These are phyloP conservation scores for Malurus melanocephalus DNA, from an alignment of 2,113 vertebrate genomes.

Conservation along the genomic window DNA sequence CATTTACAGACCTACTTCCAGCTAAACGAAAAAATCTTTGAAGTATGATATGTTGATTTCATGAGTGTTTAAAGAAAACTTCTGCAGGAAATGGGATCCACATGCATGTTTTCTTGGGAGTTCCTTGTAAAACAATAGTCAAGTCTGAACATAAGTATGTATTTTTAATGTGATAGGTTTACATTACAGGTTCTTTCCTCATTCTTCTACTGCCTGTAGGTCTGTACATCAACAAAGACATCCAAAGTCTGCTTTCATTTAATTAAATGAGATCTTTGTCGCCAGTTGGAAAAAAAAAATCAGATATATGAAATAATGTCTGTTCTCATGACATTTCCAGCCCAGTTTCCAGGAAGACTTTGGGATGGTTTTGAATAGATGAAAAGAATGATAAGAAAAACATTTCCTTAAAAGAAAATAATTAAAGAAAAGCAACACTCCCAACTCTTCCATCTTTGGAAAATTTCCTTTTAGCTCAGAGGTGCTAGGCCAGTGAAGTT, in stretches of 20 bases:
- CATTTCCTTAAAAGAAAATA: neutral
- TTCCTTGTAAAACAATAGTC: conserved; percentile 18
- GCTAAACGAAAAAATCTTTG: neutral
- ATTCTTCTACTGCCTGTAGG: neutral
- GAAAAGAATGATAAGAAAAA: conserved; percentile 33
- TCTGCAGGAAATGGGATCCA: conserved; percentile 34
- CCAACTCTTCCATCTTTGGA: conserved; percentile 2
- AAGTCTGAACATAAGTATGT: neutral
- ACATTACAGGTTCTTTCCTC: conserved; percentile 10
- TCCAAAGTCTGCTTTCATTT: conserved; percentile 10
- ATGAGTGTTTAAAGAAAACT: conserved; percentile 15
- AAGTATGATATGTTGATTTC: neutral
- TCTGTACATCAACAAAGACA: neutral
- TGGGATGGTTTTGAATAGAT: conserved; percentile 30
- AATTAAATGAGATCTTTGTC: conserved; percentile 24
- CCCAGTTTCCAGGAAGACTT: neutral
- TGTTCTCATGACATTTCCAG: conserved; percentile 43
- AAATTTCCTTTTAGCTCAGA: conserved; percentile 22
- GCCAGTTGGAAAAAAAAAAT: neutral
- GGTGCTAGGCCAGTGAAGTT: neutral
- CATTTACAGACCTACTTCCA: neutral
- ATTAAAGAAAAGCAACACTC: conserved; percentile 1
- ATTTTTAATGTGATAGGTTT: conserved; percentile 11
- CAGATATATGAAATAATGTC: conserved; percentile 30
- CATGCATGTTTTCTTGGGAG: neutral